Base-by-base conservation (phyloP, 1,140 invertebrate species). In the Leptoteleia sp. region DNA sequence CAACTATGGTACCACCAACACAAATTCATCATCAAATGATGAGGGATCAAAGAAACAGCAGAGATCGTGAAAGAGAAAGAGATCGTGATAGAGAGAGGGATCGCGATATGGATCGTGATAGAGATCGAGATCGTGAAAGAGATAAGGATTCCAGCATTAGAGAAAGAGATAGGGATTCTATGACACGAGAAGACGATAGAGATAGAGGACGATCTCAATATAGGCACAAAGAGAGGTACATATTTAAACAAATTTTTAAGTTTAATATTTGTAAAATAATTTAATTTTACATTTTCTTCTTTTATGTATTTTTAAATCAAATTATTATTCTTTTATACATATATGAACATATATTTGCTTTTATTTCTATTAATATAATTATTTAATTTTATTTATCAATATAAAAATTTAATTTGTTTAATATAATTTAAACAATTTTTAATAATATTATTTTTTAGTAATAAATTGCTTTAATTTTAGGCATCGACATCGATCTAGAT, bases 401-500 rank as follows among this genome's bases (percentile, higher is more conserved):
- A n/a, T n/a, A n/a, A n/a, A n/a, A n/a, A n/a, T n/a, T n/a, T n/a
- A n/a, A n/a, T n/a, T n/a, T n/a, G n/a, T n/a, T n/a, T n/a, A n/a
- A n/a, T n/a, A n/a, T n/a, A n/a, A n/a, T n/a, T n/a, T n/a, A n/a
- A n/a, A n/a, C n/a, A n/a, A n/a, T n/a, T n/a, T n/a, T n/a, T n/a
- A n/a, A n/a, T n/a, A n/a, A n/a, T n/a, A n/a, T n/a, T n/a, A n/a
- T n/a, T n/a, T n/a, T n/a, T n/a, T n/a, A n/a, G n/a, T n/a, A 55
- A 47, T 29, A 9, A 29, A 2, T 22, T 5, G 19, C 2, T 22
- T 22, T 22, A 22, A 22, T 57, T 79, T 25, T 19, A 82, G 92
- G 48, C 90, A 92, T 59, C 87, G 92, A 13, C 90, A 92, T 83
- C 89, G 92, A 64, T 92, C 92, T 9, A 90, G 92, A 71, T 89